phyloP scores from a whole-genome alignment of 2,888 invertebrate genomes.

The Halictus quadricinctus region DNA sequence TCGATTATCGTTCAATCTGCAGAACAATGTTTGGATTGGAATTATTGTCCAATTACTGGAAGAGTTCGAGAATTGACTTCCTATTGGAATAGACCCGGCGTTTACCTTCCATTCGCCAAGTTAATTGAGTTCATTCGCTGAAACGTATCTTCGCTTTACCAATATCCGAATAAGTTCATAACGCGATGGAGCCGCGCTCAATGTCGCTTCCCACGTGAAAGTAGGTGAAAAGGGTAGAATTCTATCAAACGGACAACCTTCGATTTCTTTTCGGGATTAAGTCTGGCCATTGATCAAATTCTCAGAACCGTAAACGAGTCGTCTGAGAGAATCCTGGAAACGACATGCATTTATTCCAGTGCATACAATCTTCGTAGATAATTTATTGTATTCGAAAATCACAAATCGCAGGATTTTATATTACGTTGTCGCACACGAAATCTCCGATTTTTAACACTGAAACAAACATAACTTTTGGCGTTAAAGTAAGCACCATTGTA shows the following conservation, averaged over 20 bases:
- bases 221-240: constrained; percentile 18
- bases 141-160: constrained; percentile 39
- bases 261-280: constrained; percentile 24
- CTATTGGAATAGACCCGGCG: constrained; percentile 18
- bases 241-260: constrained; percentile 18
- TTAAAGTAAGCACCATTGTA: too few species aligned
- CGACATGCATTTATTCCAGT: background rate
- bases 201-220: background rate
- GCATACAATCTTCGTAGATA: background rate
- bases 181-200: constrained; percentile 12
- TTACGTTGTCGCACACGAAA: background rate
- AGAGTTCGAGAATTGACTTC: constrained; percentile 39
- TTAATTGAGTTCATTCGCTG: constrained; percentile 46
- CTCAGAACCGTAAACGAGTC: background rate
- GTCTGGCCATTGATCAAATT: background rate
- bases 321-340: background rate
- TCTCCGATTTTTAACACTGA: too few species aligned
- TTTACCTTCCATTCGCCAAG: constrained; percentile 24
- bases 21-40: constrained; percentile 30
- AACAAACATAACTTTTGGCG: too few species aligned
- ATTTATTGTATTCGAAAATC: background rate
- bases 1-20: constrained; percentile 37
- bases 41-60: constrained; percentile 51
- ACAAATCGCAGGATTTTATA: too few species aligned
- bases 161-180: constrained; percentile 16